Evolutionary conservation across 2,797 vertebrate genomes (phyloP), one percentile per base, ranked within the genome.

Genomic region (Scolopax bukidnonensis): DNA sequence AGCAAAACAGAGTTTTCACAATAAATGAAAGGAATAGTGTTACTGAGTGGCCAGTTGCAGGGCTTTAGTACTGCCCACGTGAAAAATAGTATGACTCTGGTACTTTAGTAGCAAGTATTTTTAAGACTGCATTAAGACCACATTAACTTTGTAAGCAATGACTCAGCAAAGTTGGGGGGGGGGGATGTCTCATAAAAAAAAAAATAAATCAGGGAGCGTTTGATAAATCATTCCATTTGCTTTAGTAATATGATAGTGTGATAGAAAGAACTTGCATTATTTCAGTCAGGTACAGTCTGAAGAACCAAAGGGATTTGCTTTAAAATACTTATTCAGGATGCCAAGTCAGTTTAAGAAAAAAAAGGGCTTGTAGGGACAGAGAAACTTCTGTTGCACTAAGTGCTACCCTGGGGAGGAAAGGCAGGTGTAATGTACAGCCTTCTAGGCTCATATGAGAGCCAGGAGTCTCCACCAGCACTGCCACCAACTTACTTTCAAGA

Each of bases 1-100:
- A 98, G 90, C 77, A 97, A 97, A 98, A 97, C 79, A 97, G 93
- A 88, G 91, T 95, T 97, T 96, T 97, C 88, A 96, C 95, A 96
- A 87, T 73, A 96, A 97, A 92, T 88, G 96, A 97, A 95, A 97
- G 50, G 70, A 97, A 94, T 76, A 13, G 6, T 10, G 74, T 77
- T 71, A 38, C 64, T 71, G 71, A 89, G 83, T 0, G 0, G 87
- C 64, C 90, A 57, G 59, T 95, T 20, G 41, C 84, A 79, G 92
- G 89, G 68, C 92, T 89, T 57, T 81, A 92, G 89, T 32, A 54
- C 73, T 94, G 95, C 91, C 95, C 77, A 59, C 4, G 56, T 97
- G 84, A 89, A 97, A 96, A 94, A 75, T 25, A 91, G 91, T 53
- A 90, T 51, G 87, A 84, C 84, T 95, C 95, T 28, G 53, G 59